Evolutionary conservation across 2,888 invertebrate genomes (phyloP).

Genomic region (Trachelus stipa): DNA sequence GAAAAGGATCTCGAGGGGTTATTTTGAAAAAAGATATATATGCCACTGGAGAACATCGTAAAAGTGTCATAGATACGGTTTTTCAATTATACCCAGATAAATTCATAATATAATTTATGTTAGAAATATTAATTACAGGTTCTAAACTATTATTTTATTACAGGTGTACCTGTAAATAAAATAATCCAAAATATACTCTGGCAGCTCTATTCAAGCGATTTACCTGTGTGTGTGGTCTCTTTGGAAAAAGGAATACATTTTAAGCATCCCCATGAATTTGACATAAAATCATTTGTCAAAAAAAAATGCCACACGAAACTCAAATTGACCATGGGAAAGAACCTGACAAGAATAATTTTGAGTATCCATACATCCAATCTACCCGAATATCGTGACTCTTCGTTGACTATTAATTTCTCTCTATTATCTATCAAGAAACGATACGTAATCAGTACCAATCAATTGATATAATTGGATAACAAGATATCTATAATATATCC

Average conservation of each 20-base stretch:
- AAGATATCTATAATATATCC: background rate
- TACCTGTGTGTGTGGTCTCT: background rate
- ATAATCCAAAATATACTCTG: background rate
- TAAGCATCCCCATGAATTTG: background rate
- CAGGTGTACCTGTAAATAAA: background rate
- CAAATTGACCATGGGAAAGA: background rate
- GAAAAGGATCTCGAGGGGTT: background rate
- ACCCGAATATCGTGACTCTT: background rate
- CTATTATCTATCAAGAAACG: background rate
- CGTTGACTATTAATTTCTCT: background rate
- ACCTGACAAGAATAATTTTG: background rate
- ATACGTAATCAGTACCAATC: background rate
- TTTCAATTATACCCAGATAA: background rate
- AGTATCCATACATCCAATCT: background rate
- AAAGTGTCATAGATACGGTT: background rate
- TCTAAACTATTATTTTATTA: background rate
- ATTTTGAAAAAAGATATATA: background rate
- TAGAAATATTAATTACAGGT: background rate
- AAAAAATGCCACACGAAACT: background rate
- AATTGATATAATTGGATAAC: background rate
- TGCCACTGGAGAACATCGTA: background rate
- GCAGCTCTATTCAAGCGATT: background rate
- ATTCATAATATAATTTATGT: background rate
- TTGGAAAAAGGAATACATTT: background rate
- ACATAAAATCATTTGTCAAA: constrained; percentile 7